Percentiles rank a stretch among this genome's conserved stretches.
These are phyloP conservation scores for Microcebus ravelobensis DNA, from an alignment of 2,113 vertebrate species.

Conservation along the genomic window DNA sequence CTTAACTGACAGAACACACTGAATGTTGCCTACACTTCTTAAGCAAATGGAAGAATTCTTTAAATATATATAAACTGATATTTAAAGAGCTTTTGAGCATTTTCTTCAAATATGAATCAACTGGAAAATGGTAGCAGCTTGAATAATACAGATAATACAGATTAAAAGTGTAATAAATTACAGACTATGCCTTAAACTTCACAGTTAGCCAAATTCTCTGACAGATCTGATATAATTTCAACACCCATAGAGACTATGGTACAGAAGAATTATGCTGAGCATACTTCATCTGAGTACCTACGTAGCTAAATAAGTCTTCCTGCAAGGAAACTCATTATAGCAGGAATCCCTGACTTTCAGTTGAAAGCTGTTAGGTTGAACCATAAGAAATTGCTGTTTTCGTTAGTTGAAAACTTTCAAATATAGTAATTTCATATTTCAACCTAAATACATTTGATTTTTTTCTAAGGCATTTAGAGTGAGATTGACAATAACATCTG, in stretches of 20 bases:
- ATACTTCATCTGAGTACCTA: background rate
- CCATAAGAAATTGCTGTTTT: background rate
- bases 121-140: background rate
- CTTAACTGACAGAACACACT: background rate
- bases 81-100: background rate
- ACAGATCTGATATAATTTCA: background rate
- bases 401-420: background rate
- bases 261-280: background rate
- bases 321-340: background rate
- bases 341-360: background rate
- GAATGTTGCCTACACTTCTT: background rate
- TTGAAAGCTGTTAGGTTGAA: background rate
- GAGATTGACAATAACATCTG: background rate
- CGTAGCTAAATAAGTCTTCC: background rate
- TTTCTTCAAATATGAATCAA: background rate
- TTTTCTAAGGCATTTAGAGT: background rate
- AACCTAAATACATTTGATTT: background rate
- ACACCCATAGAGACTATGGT: background rate
- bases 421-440: background rate
- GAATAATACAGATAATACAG: background rate
- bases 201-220: background rate
- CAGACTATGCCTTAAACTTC: background rate
- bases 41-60: background rate
- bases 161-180: background rate
- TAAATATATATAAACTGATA: background rate